phyloP scores from a whole-genome alignment of 2,888 invertebrate genomes.

The Polydrusus tereticollis region DNA sequence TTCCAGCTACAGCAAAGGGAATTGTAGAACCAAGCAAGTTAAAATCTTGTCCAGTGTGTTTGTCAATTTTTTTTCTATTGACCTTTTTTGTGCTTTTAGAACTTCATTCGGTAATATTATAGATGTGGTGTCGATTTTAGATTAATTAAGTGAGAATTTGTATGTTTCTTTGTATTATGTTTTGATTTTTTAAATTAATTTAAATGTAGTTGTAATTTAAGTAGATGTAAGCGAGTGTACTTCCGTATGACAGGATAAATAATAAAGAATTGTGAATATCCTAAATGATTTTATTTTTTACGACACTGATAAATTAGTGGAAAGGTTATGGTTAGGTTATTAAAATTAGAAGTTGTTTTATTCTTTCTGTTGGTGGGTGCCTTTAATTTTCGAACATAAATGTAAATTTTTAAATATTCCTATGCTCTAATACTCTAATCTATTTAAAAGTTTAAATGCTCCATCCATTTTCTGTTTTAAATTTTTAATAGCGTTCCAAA shows the following conservation, averaged over 20 bases:
- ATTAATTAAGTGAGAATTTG: slow-evolving; percentile 21
- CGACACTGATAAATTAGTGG: too few species aligned
- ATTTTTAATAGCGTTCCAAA: too few species aligned
- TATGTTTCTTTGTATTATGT: slow-evolving; percentile 36
- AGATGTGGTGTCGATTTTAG: slow-evolving; percentile 14
- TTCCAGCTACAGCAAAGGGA: too few species aligned
- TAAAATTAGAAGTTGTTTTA: too few species aligned
- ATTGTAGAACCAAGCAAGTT: too few species aligned
- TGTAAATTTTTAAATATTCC: too few species aligned
- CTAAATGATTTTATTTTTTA: not conserved
- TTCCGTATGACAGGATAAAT: slow-evolving; percentile 29
- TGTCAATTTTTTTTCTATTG: not conserved
- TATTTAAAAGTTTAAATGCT: too few species aligned
- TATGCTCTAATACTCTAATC: too few species aligned
- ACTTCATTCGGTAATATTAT: not conserved
- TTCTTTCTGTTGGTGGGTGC: too few species aligned
- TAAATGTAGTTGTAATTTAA: slow-evolving; percentile 32
- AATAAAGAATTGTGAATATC: slow-evolving; percentile 22
- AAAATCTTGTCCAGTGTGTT: not conserved
- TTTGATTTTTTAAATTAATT: slow-evolving; percentile 30
- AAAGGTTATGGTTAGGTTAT: too few species aligned
- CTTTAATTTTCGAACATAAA: too few species aligned
- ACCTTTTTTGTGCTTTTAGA: slow-evolving; percentile 10
- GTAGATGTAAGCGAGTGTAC: slow-evolving; percentile 38
- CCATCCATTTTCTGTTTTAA: too few species aligned